Percentiles rank a stretch among this genome's conserved stretches.
phyloP scores from a whole-genome alignment of 2,113 vertebrate species.

The Mastomys coucha region DNA sequence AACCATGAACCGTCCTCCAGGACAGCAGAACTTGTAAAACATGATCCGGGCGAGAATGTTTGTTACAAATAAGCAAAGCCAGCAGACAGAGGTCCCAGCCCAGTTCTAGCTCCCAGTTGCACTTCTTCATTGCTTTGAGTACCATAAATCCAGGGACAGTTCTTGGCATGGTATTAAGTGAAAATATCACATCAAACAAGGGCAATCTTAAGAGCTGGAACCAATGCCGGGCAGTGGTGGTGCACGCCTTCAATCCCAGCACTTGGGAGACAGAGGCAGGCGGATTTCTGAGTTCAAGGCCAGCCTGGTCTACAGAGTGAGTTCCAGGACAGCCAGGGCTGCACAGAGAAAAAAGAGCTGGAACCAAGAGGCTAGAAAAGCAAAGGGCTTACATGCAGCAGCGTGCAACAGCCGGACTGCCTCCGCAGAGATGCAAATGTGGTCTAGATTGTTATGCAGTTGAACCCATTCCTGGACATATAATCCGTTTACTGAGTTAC shows the following conservation, averaged over 20 bases:
- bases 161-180: neutral
- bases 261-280: no score
- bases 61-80: neutral
- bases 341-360: no score
- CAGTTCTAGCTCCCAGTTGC: neutral
- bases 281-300: no score
- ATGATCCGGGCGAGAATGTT: neutral
- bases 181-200: neutral
- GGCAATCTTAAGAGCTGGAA: neutral
- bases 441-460: neutral
- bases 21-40: neutral
- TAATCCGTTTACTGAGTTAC: constrained; percentile 49
- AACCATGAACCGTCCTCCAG: neutral
- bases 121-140: neutral
- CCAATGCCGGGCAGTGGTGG: neutral
- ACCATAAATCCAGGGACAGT: neutral
- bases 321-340: no score
- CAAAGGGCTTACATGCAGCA: neutral
- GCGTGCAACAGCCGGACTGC: neutral
- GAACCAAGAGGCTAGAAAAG: neutral
- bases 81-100: neutral
- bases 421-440: neutral
- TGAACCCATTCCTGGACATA: constrained; percentile 25
- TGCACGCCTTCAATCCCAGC: no score
- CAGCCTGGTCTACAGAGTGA: no score